Percentiles rank a stretch among this genome's conserved stretches.
Conservation (phyloP, 2,113 vertebrate genomes). For the Seriola rivoliana region DNA sequence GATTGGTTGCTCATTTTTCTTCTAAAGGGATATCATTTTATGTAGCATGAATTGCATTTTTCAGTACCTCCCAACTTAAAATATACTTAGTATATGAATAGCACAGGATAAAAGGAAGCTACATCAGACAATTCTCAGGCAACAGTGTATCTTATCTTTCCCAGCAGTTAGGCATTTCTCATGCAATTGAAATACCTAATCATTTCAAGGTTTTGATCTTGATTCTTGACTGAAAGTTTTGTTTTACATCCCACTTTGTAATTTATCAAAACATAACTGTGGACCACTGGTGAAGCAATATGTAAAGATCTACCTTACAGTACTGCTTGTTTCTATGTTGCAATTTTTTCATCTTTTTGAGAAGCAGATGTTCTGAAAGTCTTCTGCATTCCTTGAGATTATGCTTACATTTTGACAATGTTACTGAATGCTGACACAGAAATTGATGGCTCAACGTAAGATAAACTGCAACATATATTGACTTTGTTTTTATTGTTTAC, state of each 20-base stretch:
- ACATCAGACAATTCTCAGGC: slow-evolving; percentile 32
- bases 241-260: slow-evolving; percentile 14
- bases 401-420: slow-evolving; percentile 18
- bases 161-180: slow-evolving; percentile 13
- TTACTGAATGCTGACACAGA: slow-evolving; percentile 33
- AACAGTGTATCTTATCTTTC: slow-evolving; percentile 9
- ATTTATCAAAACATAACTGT: neutral
- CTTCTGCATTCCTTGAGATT: slow-evolving; percentile 51
- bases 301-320: slow-evolving; percentile 31
- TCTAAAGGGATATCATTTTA: slow-evolving; percentile 23
- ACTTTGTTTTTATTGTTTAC: slow-evolving; percentile 17
- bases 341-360: neutral
- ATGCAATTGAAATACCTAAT: slow-evolving; percentile 8
- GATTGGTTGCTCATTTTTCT: neutral
- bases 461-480: slow-evolving; percentile 3
- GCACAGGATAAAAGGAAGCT: slow-evolving; percentile 27
- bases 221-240: slow-evolving; percentile 28
- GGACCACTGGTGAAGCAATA: slow-evolving; percentile 68
- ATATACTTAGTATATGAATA: slow-evolving; percentile 11
- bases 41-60: slow-evolving; percentile 34
- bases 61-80: slow-evolving; percentile 1
- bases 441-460: neutral
- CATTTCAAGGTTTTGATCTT: slow-evolving; percentile 19
- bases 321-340: neutral
- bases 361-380: slow-evolving; percentile 14